Base-by-base conservation (phyloP, 2,797 vertebrate genomes). In the Gobionotothen gibberifrons region DNA sequence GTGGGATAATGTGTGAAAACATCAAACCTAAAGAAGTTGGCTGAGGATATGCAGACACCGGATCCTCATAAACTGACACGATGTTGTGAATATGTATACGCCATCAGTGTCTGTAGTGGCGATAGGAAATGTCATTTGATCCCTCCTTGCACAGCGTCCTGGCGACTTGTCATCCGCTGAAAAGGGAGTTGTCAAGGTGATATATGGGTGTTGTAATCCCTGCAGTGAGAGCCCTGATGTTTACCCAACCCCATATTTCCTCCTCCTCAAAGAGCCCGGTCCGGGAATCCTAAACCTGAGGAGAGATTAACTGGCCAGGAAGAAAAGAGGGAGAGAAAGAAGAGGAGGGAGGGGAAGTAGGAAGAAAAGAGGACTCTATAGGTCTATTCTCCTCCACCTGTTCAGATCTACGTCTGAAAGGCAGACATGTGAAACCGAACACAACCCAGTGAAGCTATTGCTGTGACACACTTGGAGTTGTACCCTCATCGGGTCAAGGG, bases 151-250 rank as follows among this genome's bases (percentile, higher is more conserved):
- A 71, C 85, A 79, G 84, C 82, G 89, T 91, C 92, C 87, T 83
- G 81, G 92, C 84, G 83, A 90, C 92, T 92, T 94, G 93, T 95
- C 94, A 95, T 89, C 85, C 29, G 74, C 84, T 94, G 93, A 95
- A 95, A 95, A 90, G 93, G 74, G 81, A 85, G 82, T 92, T 95
- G 94, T 95, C 94, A 95, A 72, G 14, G 87, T 95, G 94, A 95
- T 95, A 86, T 92, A 96, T 95, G 93, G 93, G 89, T 83, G 85
- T 91, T 90, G 93, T 95, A 95, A 95, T 95, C 93, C 93, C 87
- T 57, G 89, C 88, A 92, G 78, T 90, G 93, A 92, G 94, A 94
- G 92, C 92, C 93, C 93, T 93, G 90, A 94, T 94, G 93, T 95
- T 95, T 95, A 94, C 93, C 87, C 90, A 91, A 80, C 87, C 91